Conservation (phyloP, 2,888 invertebrate species). For the Halocaridina rubra region DNA sequence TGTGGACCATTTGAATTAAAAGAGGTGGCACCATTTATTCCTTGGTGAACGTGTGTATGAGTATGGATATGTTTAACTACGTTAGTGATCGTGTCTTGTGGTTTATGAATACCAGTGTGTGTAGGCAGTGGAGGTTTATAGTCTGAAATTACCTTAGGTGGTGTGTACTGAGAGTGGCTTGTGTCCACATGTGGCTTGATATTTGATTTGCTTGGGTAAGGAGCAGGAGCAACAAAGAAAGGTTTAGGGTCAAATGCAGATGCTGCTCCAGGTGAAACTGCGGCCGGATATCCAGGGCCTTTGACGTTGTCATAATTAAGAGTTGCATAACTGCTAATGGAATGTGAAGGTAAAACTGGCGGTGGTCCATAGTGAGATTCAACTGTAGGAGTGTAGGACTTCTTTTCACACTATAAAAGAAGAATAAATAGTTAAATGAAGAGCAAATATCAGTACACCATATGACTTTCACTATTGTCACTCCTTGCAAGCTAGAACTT, state of each 20-base stretch:
- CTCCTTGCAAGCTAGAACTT: too few species aligned
- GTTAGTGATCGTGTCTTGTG: not conserved
- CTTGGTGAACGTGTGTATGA: not conserved
- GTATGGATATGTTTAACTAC: not conserved
- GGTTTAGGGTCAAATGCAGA: not conserved
- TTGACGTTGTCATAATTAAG: not conserved
- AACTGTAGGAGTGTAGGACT: too few species aligned
- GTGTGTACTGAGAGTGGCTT: not conserved
- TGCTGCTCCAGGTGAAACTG: not conserved
- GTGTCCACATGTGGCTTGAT: not conserved
- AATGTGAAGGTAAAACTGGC: not conserved
- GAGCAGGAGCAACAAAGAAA: not conserved
- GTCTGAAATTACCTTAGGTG: not conserved
- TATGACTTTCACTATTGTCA: too few species aligned
- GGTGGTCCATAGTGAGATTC: not conserved
- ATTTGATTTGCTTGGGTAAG: not conserved
- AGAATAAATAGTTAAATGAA: too few species aligned
- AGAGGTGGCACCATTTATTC: not conserved
- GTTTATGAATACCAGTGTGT: not conserved
- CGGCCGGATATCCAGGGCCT: not conserved
- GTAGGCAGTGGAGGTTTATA: not conserved
- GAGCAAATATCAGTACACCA: too few species aligned
- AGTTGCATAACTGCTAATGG: not conserved
- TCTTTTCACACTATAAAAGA: too few species aligned
- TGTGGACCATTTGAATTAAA: not conserved